Evolutionary conservation across 2,113 vertebrate genomes (phyloP).

Genomic region (Carettochelys insculpta): DNA sequence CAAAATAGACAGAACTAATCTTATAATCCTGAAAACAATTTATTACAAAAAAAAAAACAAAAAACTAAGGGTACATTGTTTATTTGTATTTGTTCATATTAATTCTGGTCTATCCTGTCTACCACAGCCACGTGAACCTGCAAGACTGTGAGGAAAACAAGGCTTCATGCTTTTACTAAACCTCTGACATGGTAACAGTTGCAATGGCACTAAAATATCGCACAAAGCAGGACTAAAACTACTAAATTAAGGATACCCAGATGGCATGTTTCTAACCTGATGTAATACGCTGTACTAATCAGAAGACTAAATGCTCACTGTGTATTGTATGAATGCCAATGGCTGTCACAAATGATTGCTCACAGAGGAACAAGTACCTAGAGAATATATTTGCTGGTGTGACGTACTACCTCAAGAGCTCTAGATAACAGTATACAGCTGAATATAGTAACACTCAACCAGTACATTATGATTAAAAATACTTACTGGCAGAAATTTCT

Average conservation of each 20-base stretch:
- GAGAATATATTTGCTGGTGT: conserved; percentile 13
- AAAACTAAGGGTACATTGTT: background rate
- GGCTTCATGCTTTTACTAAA: background rate
- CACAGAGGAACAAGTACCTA: conserved; percentile 1
- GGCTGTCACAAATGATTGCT: conserved; percentile 46
- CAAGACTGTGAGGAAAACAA: background rate
- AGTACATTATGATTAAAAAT: conserved; percentile 20
- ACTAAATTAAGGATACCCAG: conserved; percentile 26
- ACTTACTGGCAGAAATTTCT: conserved; percentile 51
- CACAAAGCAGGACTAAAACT: background rate
- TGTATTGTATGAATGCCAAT: conserved; percentile 2
- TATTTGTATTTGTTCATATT: background rate
- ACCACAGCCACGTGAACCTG: background rate
- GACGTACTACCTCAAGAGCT: background rate
- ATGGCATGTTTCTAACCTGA: conserved; percentile 30
- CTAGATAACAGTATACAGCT: conserved; percentile 1
- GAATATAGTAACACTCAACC: background rate
- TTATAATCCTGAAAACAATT: background rate
- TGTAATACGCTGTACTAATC: conserved; percentile 29
- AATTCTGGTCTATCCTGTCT: background rate
- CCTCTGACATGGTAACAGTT: background rate
- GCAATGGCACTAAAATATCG: background rate
- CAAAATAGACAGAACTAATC: background rate
- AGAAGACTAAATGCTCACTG: conserved; percentile 23
- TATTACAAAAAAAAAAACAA: background rate